Evolutionary conservation across 2,888 invertebrate genomes (phyloP), one percentile per base, ranked within the genome.

Genomic region (Drosophila kokeensis): DNA sequence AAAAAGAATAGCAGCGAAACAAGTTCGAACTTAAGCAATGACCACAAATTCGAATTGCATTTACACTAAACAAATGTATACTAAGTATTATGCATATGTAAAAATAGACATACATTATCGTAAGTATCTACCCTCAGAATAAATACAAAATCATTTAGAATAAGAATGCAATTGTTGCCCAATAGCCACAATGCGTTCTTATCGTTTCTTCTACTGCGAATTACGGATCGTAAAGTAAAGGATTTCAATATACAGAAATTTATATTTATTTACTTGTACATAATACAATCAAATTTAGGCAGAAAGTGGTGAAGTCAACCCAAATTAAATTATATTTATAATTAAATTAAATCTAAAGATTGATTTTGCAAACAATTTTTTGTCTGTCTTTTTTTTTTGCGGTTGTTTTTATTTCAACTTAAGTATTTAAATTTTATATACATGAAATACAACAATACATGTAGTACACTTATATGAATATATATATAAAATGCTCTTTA

Each of bases 1-100:
- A 50, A 63, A 7, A n/a, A n/a, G n/a, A 55, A 11, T 2, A n/a
- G 60, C 55, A 49, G 34, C 49, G 55, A 24, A 11, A 42, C 2
- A 60, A 52, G 52, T 38, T 52, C 53, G 11, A 49, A 61, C 38
- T n/a, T 13, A 32, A 48, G 38, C 59, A 50, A 52, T 48, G 52
- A 40, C 6, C 7, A 38, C 27, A 49, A 27, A 10, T 18, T 18
- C 3, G 18, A 27, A 27, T 49, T 45, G 24, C 27, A 6, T 27
- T 18, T 27, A 18, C 49, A 49, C 27, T 18, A 24, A 45, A 15
- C 7, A 24, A 21, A 15, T 8, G 15, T 24, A 1, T 21, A 21
- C 13, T 21, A 7, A 21, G 21, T 21, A 15, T 15, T 45, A 45
- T 21, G 42, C 42, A 42, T 21, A 21, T 45, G 4, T 8, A 7